Conservation (phyloP, 2,888 invertebrate genomes). For the Neoaliturus tenellus region DNA sequence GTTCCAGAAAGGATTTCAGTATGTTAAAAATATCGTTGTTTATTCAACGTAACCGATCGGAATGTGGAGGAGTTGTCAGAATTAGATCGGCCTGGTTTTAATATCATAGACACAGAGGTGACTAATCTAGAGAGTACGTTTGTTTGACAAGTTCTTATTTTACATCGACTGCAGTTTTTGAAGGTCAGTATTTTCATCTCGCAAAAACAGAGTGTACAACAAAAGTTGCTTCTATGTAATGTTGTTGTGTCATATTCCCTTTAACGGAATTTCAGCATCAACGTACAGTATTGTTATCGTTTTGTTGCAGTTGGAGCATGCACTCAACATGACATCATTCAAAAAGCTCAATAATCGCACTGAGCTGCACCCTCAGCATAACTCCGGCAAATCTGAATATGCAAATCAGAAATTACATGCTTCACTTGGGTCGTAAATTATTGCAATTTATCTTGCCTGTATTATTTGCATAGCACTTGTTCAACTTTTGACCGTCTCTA, state of each 20-base stretch:
- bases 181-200: no score
- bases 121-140: no score
- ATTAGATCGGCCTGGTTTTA: not conserved
- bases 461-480: no score
- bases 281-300: not conserved
- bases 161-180: no score
- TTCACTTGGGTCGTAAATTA: not conserved
- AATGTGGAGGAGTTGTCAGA: not conserved
- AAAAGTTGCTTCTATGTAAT: no score
- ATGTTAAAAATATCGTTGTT: not conserved
- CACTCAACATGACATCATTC: not conserved
- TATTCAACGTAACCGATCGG: not conserved
- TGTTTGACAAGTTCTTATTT: no score
- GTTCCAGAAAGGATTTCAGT: slow-evolving; percentile 17
- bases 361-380: not conserved
- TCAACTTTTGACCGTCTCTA: no score
- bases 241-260: no score
- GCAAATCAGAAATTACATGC: not conserved
- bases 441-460: no score
- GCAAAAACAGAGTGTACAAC: no score
- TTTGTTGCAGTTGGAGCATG: not conserved
- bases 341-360: not conserved
- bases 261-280: not conserved
- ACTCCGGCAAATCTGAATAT: not conserved
- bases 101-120: no score